Percentiles rank a stretch among this genome's conserved stretches.
phyloP scores from a whole-genome alignment of 2,888 invertebrate genomes.

The Aspidapion aeneum region DNA sequence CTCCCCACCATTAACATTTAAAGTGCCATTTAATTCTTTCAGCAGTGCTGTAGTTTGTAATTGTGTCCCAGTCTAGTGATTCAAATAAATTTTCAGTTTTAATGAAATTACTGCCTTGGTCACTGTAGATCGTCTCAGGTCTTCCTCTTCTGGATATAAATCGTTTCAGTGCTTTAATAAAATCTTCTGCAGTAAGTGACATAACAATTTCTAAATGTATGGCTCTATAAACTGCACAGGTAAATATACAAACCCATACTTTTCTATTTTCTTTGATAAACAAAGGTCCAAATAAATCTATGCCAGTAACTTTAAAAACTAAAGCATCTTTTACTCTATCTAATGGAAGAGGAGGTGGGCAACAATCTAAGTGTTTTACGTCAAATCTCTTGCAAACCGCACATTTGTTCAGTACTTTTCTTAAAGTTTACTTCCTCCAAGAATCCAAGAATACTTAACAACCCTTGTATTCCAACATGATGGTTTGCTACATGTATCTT shows the following conservation, averaged over 20 bases:
- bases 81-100: slow-evolving; percentile 34
- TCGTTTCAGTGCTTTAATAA: slow-evolving; percentile 36
- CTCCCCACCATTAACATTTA: slow-evolving; percentile 47
- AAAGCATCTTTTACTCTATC: slow-evolving; percentile 34
- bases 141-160: slow-evolving; percentile 38
- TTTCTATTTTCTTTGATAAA: slow-evolving; percentile 31
- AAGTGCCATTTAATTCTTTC: slow-evolving; percentile 37
- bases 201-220: slow-evolving; percentile 42
- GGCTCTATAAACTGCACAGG: slow-evolving; percentile 43
- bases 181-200: slow-evolving; percentile 33
- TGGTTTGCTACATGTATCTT: slow-evolving; percentile 16
- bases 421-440: slow-evolving; percentile 29
- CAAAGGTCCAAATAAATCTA: slow-evolving; percentile 44
- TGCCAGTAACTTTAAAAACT: slow-evolving; percentile 36
- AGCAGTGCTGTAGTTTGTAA: slow-evolving; percentile 22
- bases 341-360: slow-evolving; percentile 30
- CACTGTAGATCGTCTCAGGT: slow-evolving; percentile 37
- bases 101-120: slow-evolving; percentile 44
- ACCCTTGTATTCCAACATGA: slow-evolving; percentile 26
- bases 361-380: slow-evolving; percentile 23
- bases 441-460: slow-evolving; percentile 27
- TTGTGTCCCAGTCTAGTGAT: slow-evolving; percentile 31
- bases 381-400: slow-evolving; percentile 27
- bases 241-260: slow-evolving; percentile 40
- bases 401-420: slow-evolving; percentile 24